These are phyloP conservation scores for Leuciscus idus DNA, from an alignment of 2,113 vertebrate species.

Conservation along the genomic window DNA sequence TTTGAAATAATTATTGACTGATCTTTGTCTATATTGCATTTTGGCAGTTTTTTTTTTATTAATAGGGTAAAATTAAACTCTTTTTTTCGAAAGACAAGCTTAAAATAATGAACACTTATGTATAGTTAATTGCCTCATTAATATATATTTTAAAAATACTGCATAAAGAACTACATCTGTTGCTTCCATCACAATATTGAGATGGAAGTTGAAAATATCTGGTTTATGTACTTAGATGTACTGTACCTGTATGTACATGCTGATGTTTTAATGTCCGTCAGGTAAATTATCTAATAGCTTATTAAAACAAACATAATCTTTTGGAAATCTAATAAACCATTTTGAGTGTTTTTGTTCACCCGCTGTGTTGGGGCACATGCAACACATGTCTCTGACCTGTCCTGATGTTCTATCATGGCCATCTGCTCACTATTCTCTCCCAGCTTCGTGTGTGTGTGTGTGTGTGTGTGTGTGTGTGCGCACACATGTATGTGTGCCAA, in stretches of 20 bases:
- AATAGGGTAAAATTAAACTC: background rate
- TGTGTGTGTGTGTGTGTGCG: too few species aligned
- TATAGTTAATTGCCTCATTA: background rate
- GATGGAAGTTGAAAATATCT: background rate
- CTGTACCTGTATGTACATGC: too few species aligned
- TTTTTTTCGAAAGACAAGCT: background rate
- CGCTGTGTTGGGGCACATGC: background rate
- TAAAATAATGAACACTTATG: background rate
- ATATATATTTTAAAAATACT: background rate
- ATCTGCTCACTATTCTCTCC: constrained; percentile 8
- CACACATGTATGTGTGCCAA: background rate
- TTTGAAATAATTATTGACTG: background rate
- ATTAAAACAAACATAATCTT: too few species aligned
- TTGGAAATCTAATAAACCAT: background rate
- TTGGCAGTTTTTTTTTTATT: background rate
- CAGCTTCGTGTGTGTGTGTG: too few species aligned
- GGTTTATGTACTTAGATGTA: background rate
- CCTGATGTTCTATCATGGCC: background rate
- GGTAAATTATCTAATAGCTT: too few species aligned
- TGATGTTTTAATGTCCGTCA: too few species aligned
- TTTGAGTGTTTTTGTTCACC: background rate
- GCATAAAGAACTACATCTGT: background rate
- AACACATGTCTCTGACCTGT: constrained; percentile 19
- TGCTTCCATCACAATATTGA: background rate
- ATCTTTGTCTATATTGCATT: background rate